Evolutionary conservation across 2,888 invertebrate genomes (phyloP).

Genomic region (Leptinotarsa peninsularis): DNA sequence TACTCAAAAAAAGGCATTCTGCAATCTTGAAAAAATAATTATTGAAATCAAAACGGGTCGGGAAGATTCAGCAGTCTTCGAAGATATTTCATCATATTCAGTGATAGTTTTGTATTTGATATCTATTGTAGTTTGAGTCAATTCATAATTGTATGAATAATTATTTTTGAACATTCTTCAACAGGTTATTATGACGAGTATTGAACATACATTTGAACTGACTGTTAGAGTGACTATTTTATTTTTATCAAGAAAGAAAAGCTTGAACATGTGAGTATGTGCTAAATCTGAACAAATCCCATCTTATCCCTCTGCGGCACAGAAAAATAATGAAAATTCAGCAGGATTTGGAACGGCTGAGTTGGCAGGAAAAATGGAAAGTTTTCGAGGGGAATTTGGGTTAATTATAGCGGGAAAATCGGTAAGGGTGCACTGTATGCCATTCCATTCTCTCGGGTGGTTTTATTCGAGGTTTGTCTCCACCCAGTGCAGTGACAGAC

Average conservation of each 20-base stretch:
- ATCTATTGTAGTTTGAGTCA: too few relatives aligned
- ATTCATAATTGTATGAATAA: too few relatives aligned
- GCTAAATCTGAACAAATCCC: slow-evolving; percentile 1
- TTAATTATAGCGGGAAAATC: not conserved
- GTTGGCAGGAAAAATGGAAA: not conserved
- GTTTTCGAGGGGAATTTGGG: not conserved
- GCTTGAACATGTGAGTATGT: not conserved
- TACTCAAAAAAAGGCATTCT: too few relatives aligned
- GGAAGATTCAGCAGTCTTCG: too few relatives aligned
- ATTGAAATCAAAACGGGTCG: too few relatives aligned
- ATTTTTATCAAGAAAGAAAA: not conserved
- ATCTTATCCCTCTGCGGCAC: not conserved
- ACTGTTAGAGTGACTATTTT: not conserved
- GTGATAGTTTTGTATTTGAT: too few relatives aligned
- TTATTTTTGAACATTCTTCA: too few relatives aligned
- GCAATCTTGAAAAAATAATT: too few relatives aligned
- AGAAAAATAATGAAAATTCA: not conserved
- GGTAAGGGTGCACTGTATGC: not conserved
- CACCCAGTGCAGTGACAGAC: not conserved
- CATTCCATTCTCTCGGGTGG: not conserved
- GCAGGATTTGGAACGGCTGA: not conserved
- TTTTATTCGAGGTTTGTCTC: not conserved
- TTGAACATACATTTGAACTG: not conserved
- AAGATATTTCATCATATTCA: too few relatives aligned
- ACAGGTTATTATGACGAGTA: too few relatives aligned